Evolutionary conservation across 1,140 invertebrate genomes (phyloP).

Genomic region (Hylaeus anthracinus): DNA sequence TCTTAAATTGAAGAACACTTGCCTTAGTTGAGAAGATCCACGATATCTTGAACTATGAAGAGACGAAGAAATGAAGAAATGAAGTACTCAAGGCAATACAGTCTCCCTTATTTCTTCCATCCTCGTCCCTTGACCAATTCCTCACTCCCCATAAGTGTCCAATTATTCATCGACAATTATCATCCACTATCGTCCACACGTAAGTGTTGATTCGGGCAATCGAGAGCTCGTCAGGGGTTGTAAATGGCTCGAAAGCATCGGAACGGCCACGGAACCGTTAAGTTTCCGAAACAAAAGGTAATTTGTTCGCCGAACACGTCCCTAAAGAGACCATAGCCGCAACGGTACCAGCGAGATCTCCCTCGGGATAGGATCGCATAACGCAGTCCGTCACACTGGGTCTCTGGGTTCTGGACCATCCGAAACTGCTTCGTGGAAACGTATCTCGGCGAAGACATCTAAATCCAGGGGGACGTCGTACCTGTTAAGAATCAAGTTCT

Average conservation of each 20-base stretch:
- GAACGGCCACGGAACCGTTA: slow-evolving; percentile 46
- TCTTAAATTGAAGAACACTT: no score
- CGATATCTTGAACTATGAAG: no score
- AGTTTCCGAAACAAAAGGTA: slow-evolving; percentile 66
- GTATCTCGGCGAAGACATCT: slow-evolving; percentile 59
- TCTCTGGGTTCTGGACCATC: slow-evolving; percentile 52
- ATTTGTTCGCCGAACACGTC: slow-evolving; percentile 64
- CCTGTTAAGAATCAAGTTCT: slow-evolving; percentile 51
- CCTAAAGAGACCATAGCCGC: slow-evolving; percentile 59
- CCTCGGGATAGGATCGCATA: slow-evolving; percentile 63
- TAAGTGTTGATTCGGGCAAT: no score
- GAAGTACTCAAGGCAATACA: no score
- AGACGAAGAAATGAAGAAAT: no score
- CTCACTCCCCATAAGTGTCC: no score
- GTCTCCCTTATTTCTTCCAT: no score
- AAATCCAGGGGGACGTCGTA: slow-evolving; percentile 44
- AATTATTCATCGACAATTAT: no score
- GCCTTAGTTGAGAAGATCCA: no score
- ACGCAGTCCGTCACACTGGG: slow-evolving; percentile 54
- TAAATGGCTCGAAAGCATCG: not conserved
- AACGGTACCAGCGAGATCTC: slow-evolving; percentile 63
- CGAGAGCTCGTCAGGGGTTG: no score
- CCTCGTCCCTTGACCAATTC: no score
- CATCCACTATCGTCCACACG: no score
- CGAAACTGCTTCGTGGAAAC: slow-evolving; percentile 62